Percentiles rank a stretch among this genome's conserved stretches.
Evolutionary conservation across 2,113 vertebrate species (phyloP).

Genomic region (Alaudala cheleensis): DNA sequence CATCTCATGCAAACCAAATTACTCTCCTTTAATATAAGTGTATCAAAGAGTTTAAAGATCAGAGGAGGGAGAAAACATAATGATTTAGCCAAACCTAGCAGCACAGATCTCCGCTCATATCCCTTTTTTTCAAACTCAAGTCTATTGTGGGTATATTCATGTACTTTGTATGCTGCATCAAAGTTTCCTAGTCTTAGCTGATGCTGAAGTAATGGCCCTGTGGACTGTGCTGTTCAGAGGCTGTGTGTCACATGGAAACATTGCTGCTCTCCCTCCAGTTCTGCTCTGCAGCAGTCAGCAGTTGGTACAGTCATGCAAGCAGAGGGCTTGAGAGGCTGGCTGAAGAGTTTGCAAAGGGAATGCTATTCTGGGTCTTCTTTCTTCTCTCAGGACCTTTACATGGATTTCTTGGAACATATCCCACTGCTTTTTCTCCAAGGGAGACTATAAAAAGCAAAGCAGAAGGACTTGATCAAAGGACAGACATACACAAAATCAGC

Average conservation of each 20-base stretch:
- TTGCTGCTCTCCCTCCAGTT: not conserved
- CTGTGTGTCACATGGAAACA: not conserved
- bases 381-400: not conserved
- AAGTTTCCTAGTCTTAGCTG: not conserved
- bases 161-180: not conserved
- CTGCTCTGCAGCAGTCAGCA: fast-evolving
- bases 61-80: not conserved
- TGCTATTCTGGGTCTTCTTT: not conserved
- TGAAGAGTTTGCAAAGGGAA: not conserved
- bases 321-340: not conserved
- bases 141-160: not conserved
- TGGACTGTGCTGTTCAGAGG: not conserved
- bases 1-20: not conserved
- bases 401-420: not conserved
- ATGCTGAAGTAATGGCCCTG: not conserved
- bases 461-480: not conserved
- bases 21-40: not conserved
- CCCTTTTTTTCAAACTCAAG: not conserved
- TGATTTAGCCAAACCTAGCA: not conserved
- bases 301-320: not conserved
- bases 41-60: not conserved
- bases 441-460: not conserved
- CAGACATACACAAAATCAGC: not conserved
- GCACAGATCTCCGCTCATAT: not conserved
- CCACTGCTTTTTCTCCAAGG: not conserved